Base-by-base conservation (phyloP, 30 jellyfish, hydroid and myxozoan species). In the Mastigias papua region DNA sequence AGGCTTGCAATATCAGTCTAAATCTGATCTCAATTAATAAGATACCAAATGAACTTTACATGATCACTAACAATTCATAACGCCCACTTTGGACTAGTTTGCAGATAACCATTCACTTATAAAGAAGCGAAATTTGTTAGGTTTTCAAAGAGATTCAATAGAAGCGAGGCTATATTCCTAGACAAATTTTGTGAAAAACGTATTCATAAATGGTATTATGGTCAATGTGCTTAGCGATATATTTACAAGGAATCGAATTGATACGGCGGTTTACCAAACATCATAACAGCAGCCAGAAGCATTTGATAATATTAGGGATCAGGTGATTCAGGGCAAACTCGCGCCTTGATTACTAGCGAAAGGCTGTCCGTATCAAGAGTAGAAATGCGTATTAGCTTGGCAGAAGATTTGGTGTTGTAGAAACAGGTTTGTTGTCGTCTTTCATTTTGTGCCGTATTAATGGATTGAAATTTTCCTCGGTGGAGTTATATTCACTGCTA, bases 191-290 rank as follows among this genome's bases (percentile, higher is more conserved):
- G 19, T 25, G 54, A 6, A 25, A 54, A 19, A 19, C 7, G 74
- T 26, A 20, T n/a, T 25, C 67, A 54, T 63, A 4, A 7, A 19
- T 10, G 17, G 3, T 72, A 10, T 0, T 72, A 33, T 35, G 83
- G 67, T 72, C 42, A 72, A 0, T 35, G 63, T 34, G 10, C 83
- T 25, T 72, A 72, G 37, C 83, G 83, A 72, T 72, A 48, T 72
- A 72, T 72, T 72, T 72, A 72, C 83, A 72, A 72, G 63, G 83
- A 48, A 72, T 72, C n/a, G 1, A 72, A 68, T 30, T 72, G 37
- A 0, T 34, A 3, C 83, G 69, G 83, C 69, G 83, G 83, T 37
- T 72, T 34, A 35, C 83, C 74, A 63, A 63, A 63, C 23, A 63
- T 0, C 23, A 63, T 15, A 63, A 63, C 74, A n/a, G 74, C 74